phyloP scores from a whole-genome alignment of 64 coral and sea anemone genomes.

The Actinia tenebrosa region DNA sequence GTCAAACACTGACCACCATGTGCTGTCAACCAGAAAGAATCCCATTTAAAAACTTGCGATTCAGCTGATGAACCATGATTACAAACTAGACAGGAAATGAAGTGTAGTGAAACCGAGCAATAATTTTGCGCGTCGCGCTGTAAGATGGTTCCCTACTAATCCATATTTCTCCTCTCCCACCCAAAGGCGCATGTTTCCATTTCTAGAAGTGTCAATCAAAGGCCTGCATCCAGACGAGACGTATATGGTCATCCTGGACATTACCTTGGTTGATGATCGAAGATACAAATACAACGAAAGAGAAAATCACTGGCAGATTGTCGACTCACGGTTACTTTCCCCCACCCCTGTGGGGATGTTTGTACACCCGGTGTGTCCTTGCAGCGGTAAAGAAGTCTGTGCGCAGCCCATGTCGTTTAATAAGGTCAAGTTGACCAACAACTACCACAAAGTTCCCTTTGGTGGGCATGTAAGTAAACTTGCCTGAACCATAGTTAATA shows the following conservation, averaged over 20 bases:
- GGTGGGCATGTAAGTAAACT: neutral
- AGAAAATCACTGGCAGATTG: neutral
- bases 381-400: neutral
- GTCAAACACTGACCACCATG: too few relatives aligned
- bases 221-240: neutral
- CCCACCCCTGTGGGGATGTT: neutral
- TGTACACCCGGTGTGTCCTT: neutral
- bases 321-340: neutral
- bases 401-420: neutral
- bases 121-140: too few relatives aligned
- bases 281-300: constrained; percentile 11
- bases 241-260: constrained; percentile 7
- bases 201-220: neutral
- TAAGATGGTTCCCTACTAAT: neutral
- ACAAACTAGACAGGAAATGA: too few relatives aligned
- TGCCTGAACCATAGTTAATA: too few relatives aligned
- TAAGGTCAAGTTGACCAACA: constrained; percentile 21
- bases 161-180: neutral
- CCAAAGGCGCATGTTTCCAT: constrained; percentile 19
- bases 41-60: too few relatives aligned
- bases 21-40: too few relatives aligned
- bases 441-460: neutral
- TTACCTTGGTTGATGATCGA: neutral
- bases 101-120: too few relatives aligned
- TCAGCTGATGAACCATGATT: too few relatives aligned